Evolutionary conservation across 2,113 vertebrate species (phyloP).

Genomic region (Himantopus leucocephalus): DNA sequence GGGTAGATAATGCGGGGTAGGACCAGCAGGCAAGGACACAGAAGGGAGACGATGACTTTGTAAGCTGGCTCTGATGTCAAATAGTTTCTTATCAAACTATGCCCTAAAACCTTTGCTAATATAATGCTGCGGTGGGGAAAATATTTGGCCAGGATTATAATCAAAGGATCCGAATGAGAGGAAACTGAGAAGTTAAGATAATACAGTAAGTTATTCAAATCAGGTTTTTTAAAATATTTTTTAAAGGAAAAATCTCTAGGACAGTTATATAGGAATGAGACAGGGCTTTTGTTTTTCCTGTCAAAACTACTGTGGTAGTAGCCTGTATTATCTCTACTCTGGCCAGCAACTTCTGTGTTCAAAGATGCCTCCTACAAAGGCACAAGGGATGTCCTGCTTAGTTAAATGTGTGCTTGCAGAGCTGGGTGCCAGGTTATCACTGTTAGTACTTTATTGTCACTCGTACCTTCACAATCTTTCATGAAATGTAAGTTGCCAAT

Average conservation of each 20-base stretch:
- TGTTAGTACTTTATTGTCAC: neutral
- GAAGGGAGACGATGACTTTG: neutral
- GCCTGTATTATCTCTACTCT: neutral
- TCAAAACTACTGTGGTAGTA: neutral
- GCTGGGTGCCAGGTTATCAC: neutral
- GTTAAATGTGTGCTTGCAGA: neutral
- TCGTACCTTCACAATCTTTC: neutral
- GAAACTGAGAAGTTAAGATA: neutral
- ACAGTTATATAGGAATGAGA: neutral
- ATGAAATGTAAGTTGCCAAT: neutral
- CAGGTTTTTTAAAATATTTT: neutral
- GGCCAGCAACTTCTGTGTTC: neutral
- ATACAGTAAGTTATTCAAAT: neutral
- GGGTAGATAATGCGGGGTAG: fast-evolving
- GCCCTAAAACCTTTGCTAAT: neutral
- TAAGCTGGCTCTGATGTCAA: neutral
- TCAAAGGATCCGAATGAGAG: neutral
- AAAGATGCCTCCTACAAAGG: neutral
- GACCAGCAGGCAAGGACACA: neutral
- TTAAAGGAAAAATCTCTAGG: neutral
- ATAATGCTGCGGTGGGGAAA: neutral
- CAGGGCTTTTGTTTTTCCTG: neutral
- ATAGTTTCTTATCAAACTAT: neutral
- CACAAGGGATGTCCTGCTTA: neutral
- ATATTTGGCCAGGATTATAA: neutral